Evolutionary conservation across 2,797 vertebrate genomes (phyloP).

Genomic region (Gallinago solitaria): DNA sequence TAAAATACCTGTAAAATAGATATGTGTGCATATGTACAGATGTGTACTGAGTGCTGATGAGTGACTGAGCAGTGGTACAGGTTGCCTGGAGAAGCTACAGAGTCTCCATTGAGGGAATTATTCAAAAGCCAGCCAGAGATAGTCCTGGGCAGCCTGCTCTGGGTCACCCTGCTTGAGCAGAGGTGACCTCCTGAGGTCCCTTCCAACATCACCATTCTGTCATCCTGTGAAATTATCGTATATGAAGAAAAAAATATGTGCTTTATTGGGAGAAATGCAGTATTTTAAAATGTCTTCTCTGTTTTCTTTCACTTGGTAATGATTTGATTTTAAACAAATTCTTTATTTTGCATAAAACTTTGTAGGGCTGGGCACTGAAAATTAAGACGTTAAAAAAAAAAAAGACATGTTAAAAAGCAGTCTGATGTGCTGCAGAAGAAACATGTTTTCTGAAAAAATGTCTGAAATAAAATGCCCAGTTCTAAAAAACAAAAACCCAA

Average conservation of each 20-base stretch:
- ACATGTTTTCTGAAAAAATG: neutral
- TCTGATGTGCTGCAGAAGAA: neutral
- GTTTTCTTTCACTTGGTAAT: neutral
- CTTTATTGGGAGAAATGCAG: neutral
- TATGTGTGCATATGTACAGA: accelerated
- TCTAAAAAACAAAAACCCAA: neutral
- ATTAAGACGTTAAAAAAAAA: neutral
- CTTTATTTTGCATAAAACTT: neutral
- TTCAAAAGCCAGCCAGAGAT: neutral
- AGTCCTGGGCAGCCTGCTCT: neutral
- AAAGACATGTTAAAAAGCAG: neutral
- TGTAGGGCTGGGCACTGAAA: neutral
- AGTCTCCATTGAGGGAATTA: neutral
- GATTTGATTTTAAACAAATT: neutral
- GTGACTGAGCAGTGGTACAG: neutral
- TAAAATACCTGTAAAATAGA: neutral
- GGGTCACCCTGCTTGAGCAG: neutral
- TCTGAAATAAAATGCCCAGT: neutral
- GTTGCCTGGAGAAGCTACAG: neutral
- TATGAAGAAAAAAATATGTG: neutral
- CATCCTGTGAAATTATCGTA: neutral
- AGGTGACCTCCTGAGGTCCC: neutral
- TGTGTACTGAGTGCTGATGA: neutral
- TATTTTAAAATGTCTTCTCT: neutral
- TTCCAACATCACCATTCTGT: neutral